These are phyloP conservation scores for Heliconius sara DNA, from an alignment of 2,888 invertebrate genomes.

Conservation along the genomic window DNA sequence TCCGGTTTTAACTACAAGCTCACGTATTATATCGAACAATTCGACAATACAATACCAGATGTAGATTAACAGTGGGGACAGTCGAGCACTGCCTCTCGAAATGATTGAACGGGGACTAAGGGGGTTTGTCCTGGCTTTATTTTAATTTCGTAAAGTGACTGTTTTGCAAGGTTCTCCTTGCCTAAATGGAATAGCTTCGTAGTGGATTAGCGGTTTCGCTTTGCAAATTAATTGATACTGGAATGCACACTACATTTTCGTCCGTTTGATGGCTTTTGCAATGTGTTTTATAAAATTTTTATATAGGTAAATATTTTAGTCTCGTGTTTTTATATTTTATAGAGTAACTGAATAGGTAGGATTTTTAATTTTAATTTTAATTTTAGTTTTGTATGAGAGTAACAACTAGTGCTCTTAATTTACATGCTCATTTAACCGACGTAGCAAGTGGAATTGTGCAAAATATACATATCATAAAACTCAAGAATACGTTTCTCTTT, in stretches of 20 bases:
- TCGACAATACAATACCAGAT: constrained; percentile 59
- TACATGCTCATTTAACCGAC: constrained; percentile 44
- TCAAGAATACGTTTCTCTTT: constrained; percentile 47
- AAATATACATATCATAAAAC: constrained; percentile 41
- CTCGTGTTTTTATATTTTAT: neutral
- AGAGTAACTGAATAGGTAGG: neutral
- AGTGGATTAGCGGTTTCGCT: constrained; percentile 55
- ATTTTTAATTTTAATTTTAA: neutral
- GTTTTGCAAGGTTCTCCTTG: constrained; percentile 75
- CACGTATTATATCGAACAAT: constrained; percentile 56
- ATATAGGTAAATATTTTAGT: neutral
- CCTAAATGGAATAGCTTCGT: constrained; percentile 59
- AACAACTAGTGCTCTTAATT: constrained; percentile 39
- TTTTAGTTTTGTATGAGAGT: constrained; percentile 7
- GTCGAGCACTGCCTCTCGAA: constrained; percentile 74
- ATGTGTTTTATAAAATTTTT: constrained; percentile 18
- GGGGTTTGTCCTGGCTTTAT: constrained; percentile 76
- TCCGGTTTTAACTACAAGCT: constrained; percentile 38
- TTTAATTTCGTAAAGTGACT: constrained; percentile 83
- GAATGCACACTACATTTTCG: constrained; percentile 42
- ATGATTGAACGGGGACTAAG: constrained; percentile 82
- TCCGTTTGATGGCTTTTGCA: constrained; percentile 33
- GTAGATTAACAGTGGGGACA: constrained; percentile 71
- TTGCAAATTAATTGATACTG: constrained; percentile 48
- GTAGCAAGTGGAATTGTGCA: constrained; percentile 49